phyloP scores from a whole-genome alignment of 1,140 invertebrate species.

The Papilio glaucus region DNA sequence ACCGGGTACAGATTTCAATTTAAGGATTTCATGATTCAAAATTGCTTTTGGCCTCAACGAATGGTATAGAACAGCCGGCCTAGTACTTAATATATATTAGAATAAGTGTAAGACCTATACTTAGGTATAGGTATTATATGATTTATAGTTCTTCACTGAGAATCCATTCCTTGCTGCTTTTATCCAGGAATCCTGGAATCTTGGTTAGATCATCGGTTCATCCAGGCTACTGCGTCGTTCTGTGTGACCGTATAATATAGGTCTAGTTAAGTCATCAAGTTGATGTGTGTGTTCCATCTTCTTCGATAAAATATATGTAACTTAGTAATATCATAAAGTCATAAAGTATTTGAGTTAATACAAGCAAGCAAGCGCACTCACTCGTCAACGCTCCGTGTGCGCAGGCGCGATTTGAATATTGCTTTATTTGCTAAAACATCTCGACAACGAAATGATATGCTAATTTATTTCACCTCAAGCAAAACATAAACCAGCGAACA shows the following conservation, averaged over 20 bases:
- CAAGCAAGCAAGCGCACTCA: background rate
- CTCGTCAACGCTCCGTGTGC: background rate
- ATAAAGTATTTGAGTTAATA: background rate
- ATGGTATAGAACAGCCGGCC: background rate
- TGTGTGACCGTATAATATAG: too few relatives aligned
- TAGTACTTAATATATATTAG: too few relatives aligned
- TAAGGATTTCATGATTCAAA: constrained; percentile 22
- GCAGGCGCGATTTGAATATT: background rate
- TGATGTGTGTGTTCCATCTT: too few relatives aligned
- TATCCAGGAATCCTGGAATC: too few relatives aligned
- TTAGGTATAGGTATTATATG: too few relatives aligned
- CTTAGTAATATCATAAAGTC: background rate
- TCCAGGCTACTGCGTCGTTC: too few relatives aligned
- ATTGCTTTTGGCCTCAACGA: constrained; percentile 9
- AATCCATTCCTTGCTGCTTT: too few relatives aligned
- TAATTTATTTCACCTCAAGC: constrained; percentile 13
- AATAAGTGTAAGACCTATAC: too few relatives aligned
- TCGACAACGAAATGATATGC: constrained; percentile 29
- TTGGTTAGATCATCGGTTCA: too few relatives aligned
- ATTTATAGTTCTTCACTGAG: too few relatives aligned
- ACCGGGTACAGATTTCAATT: constrained; percentile 32
- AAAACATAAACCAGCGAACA: constrained; percentile 17
- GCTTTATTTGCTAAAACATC: constrained; percentile 16
- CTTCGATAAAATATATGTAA: too few relatives aligned
- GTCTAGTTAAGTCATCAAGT: too few relatives aligned